Conservation (phyloP, 2,113 vertebrate species). For the Passer domesticus region DNA sequence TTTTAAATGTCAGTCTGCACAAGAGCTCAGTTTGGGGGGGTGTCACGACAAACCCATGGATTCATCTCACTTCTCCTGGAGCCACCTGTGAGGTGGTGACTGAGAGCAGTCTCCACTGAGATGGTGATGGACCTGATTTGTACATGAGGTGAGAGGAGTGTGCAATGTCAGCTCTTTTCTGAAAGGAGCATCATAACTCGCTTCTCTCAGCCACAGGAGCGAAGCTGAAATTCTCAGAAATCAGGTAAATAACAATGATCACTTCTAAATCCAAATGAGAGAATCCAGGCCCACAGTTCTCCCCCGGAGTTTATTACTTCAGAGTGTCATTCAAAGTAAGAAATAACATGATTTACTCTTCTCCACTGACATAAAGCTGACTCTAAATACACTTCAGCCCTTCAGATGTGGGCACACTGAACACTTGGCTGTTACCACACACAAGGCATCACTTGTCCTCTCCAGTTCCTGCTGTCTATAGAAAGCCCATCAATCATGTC, state of each 20-base stretch:
- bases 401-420: neutral
- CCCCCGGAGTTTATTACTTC: neutral
- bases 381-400: neutral
- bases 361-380: neutral
- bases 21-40: neutral
- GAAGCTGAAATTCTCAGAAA: neutral
- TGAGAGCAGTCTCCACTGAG: neutral
- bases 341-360: neutral
- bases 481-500: constrained; percentile 10
- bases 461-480: neutral
- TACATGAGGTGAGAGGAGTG: neutral
- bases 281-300: neutral
- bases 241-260: neutral
- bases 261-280: neutral
- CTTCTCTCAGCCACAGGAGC: neutral
- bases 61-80: neutral
- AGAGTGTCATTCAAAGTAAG: neutral
- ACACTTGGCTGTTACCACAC: neutral
- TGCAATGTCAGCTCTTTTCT: neutral
- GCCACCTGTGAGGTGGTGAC: neutral
- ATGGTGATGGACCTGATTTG: neutral
- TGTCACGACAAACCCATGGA: neutral
- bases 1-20: neutral
- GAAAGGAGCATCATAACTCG: neutral
- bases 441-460: neutral